phyloP scores from a whole-genome alignment of 2,113 vertebrate genomes.

The Microtus montanus region DNA sequence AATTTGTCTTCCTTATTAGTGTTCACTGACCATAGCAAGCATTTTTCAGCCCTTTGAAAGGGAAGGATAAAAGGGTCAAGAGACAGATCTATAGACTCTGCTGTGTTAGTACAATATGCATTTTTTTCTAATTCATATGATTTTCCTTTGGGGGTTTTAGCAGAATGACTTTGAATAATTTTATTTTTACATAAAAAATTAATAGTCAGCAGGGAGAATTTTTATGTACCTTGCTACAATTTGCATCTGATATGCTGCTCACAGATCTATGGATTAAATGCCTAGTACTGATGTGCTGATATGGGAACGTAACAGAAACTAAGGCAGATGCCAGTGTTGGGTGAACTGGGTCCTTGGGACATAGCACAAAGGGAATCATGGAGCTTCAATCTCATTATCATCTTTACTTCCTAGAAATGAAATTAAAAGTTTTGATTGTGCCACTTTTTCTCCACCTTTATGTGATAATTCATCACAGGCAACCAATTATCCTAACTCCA shows the following conservation, averaged over 20 bases:
- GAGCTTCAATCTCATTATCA: accelerated
- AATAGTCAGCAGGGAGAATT: background rate
- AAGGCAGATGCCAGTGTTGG: accelerated
- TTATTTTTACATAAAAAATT: background rate
- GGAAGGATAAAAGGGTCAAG: background rate
- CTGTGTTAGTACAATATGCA: too few relatives aligned
- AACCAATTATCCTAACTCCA: background rate
- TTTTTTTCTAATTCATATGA: background rate
- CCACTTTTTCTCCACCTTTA: too few relatives aligned
- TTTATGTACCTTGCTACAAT: background rate
- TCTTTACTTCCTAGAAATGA: background rate
- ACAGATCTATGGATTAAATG: background rate
- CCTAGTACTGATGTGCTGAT: background rate
- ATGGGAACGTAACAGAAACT: background rate
- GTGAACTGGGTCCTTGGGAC: background rate
- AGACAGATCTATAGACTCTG: background rate
- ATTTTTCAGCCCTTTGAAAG: background rate
- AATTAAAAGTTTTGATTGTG: background rate
- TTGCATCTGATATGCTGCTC: background rate
- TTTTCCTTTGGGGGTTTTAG: background rate
- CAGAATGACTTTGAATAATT: background rate
- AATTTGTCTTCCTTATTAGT: background rate
- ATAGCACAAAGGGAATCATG: too few relatives aligned
- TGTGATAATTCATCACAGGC: background rate
- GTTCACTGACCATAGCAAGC: background rate